A percentile compares a stretch with the other conserved stretches of the same genome.
These are phyloP conservation scores for Champsocephalus esox DNA, from an alignment of 2,797 vertebrate species.

Conservation along the genomic window DNA sequence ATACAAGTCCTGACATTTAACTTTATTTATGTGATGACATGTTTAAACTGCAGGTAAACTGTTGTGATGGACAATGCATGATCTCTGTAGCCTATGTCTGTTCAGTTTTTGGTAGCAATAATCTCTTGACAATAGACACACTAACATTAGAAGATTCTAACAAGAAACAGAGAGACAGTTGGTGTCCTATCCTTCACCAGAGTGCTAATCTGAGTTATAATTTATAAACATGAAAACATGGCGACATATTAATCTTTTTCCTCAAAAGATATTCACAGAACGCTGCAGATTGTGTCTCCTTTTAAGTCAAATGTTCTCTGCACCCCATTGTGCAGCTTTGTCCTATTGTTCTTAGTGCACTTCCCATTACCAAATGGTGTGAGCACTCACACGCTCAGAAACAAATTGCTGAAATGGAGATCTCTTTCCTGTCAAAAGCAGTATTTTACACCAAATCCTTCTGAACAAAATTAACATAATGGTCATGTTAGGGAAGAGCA, in stretches of 20 bases:
- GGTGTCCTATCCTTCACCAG: neutral
- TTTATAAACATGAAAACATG: constrained; percentile 17
- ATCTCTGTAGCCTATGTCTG: neutral
- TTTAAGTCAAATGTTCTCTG: constrained; percentile 47
- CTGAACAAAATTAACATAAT: constrained; percentile 69
- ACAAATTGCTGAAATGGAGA: constrained; percentile 73
- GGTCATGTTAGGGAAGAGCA: constrained; percentile 41
- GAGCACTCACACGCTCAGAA: constrained; percentile 50
- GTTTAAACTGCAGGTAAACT: neutral
- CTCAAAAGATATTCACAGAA: constrained; percentile 30
- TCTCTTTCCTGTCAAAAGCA: constrained; percentile 56
- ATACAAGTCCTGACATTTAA: neutral
- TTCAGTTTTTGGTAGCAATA: constrained; percentile 10
- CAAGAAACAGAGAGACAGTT: neutral
- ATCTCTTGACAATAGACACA: neutral
- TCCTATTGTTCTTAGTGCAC: constrained; percentile 44
- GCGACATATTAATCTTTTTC: constrained; percentile 22
- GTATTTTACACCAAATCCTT: constrained; percentile 48
- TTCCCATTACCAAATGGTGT: constrained; percentile 55
- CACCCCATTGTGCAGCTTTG: constrained; percentile 34
- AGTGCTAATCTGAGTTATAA: constrained; percentile 23
- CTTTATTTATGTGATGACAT: neutral
- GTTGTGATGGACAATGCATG: constrained; percentile 1
- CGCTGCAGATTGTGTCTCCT: constrained; percentile 23
- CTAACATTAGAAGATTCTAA: neutral